Evolutionary conservation across 2,797 vertebrate genomes (phyloP).

Genomic region (Luscinia megarhynchos): DNA sequence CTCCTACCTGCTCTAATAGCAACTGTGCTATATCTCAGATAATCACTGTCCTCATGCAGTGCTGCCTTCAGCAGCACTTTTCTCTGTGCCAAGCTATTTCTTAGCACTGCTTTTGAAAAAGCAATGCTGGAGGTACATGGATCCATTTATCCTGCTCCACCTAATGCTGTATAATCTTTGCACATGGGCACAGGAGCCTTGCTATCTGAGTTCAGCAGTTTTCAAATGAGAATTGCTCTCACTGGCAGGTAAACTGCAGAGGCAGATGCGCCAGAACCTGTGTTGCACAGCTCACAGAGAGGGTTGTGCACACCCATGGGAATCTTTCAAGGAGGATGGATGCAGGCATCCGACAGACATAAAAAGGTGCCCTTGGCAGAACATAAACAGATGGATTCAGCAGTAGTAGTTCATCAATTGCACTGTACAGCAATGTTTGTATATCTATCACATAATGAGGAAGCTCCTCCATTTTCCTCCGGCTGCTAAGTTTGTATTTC

Average conservation of each 20-base stretch:
- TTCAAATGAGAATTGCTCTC: not conserved
- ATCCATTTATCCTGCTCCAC: not conserved
- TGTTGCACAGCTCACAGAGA: not conserved
- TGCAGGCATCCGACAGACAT: not conserved
- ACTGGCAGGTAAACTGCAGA: not conserved
- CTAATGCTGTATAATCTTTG: conserved; percentile 10
- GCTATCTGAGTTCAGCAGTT: conserved; percentile 5
- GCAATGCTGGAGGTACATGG: not conserved
- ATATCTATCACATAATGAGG: not conserved
- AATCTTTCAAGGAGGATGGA: not conserved
- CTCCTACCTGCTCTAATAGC: not conserved
- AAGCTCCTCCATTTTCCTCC: not conserved
- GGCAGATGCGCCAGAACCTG: not conserved
- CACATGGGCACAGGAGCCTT: not conserved
- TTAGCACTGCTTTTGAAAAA: not conserved
- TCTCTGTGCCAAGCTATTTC: not conserved
- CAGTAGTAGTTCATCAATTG: not conserved
- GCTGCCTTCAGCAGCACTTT: not conserved
- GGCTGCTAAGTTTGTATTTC: not conserved
- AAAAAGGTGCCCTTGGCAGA: not conserved
- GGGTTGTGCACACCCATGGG: not conserved
- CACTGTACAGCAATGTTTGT: not conserved
- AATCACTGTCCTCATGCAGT: not conserved
- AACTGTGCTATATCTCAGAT: not conserved
- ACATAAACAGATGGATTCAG: not conserved